Percentiles rank a stretch among this genome's conserved stretches.
Conservation (phyloP, 2,797 vertebrate species). For the Anomalospiza imberbis region DNA sequence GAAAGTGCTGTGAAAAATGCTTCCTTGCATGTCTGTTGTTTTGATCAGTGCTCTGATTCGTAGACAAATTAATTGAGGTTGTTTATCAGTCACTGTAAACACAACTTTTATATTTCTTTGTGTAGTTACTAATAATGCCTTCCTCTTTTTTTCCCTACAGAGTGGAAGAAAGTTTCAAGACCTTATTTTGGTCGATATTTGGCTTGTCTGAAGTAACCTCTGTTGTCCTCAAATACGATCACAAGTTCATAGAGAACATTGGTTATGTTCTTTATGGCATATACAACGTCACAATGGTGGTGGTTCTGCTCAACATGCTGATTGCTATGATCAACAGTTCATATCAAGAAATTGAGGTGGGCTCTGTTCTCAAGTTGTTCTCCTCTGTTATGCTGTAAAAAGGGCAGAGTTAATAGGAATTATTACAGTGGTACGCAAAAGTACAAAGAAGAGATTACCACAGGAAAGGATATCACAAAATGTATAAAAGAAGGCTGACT, state of each 20-base stretch:
- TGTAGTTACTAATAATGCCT: background rate
- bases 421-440: background rate
- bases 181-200: slow-evolving; percentile 89
- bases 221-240: slow-evolving; percentile 93
- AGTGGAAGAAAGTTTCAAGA: slow-evolving; percentile 98
- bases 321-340: slow-evolving; percentile 99
- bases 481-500: background rate
- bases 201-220: slow-evolving; percentile 97
- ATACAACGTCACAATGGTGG: slow-evolving; percentile 98
- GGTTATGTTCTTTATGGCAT: slow-evolving; percentile 97
- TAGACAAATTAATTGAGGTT: background rate
- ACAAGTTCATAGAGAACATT: slow-evolving; percentile 86
- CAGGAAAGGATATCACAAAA: background rate
- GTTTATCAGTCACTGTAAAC: background rate
- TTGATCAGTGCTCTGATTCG: background rate
- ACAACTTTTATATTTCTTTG: background rate
- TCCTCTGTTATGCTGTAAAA: background rate
- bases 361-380: background rate
- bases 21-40: background rate
- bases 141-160: slow-evolving; percentile 64
- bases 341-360: slow-evolving; percentile 97
- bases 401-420: background rate
- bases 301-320: slow-evolving; percentile 97
- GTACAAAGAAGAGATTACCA: background rate
- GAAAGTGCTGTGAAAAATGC: background rate